Evolutionary conservation across 2,113 vertebrate species (phyloP).

Genomic region (Microcebus murinus): DNA sequence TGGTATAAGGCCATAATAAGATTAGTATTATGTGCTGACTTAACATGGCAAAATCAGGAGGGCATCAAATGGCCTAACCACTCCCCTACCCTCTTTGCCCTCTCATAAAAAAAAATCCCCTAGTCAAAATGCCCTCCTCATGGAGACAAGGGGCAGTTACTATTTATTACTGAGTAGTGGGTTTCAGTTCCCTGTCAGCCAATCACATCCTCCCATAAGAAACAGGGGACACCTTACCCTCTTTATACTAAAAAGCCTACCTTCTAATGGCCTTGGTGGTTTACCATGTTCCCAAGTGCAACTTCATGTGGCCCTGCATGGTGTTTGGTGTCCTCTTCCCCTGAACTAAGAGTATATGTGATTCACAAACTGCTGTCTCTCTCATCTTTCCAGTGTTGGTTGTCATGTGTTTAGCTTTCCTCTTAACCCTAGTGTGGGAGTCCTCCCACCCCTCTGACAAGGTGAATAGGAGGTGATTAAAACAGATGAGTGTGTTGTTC

Average conservation of each 20-base stretch:
- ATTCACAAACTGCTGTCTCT: not conserved
- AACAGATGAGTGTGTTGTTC: not conserved
- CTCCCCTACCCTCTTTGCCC: not conserved
- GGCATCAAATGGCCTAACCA: not conserved
- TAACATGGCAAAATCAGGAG: not conserved
- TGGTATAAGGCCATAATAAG: not conserved
- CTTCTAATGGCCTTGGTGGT: not conserved
- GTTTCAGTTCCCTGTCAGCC: not conserved
- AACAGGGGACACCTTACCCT: not conserved
- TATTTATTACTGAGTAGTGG: not conserved
- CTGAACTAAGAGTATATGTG: not conserved
- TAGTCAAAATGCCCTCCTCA: not conserved
- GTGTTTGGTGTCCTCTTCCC: not conserved
- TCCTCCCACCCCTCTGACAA: not conserved
- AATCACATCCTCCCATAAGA: not conserved
- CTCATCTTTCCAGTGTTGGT: not conserved
- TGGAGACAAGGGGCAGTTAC: not conserved
- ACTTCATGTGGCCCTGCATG: not conserved
- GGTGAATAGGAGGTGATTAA: not conserved
- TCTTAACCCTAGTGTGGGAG: not conserved
- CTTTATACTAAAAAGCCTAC: not conserved
- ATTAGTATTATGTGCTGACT: not conserved
- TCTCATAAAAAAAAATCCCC: not conserved
- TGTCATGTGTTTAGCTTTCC: not conserved
- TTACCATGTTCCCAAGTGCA: not conserved